phyloP scores from a whole-genome alignment of 1,140 invertebrate species.

The Drosophila miranda region DNA sequence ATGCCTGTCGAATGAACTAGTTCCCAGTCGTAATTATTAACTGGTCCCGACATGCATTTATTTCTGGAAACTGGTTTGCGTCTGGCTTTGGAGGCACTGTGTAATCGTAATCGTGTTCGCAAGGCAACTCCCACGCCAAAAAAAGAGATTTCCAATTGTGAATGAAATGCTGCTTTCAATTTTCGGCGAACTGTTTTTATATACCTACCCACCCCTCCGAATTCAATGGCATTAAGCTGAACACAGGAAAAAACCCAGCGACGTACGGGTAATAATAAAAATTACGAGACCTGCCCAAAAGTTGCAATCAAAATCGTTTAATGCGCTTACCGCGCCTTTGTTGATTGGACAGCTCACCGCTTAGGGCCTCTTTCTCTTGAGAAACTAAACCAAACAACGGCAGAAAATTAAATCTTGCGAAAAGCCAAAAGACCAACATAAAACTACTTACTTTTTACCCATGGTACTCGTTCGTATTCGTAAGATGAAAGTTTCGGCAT shows the following conservation, averaged over 20 bases:
- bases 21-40: constrained; percentile 14
- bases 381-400: constrained; percentile 2
- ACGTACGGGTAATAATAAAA: constrained; percentile 33
- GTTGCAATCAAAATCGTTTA: constrained; percentile 60
- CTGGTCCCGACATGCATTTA: too few relatives aligned
- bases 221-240: constrained; percentile 29
- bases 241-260: constrained; percentile 34
- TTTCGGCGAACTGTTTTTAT: constrained; percentile 26
- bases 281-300: constrained; percentile 42
- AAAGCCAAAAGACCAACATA: constrained; percentile 20
- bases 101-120: too few relatives aligned
- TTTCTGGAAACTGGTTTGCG: not conserved
- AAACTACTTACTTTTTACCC: constrained; percentile 10
- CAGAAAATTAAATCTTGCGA: constrained; percentile 15
- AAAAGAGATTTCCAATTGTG: constrained; percentile 12
- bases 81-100: constrained; percentile 1
- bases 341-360: constrained; percentile 48
- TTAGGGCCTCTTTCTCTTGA: constrained; percentile 3
- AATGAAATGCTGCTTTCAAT: constrained; percentile 16
- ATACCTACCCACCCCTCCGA: constrained; percentile 20
- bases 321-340: constrained; percentile 49
- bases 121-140: constrained; percentile 13
- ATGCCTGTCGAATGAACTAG: constrained; percentile 29
- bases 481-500: not conserved
- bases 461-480: constrained; percentile 32